Conservation (phyloP, 2,888 invertebrate species). For the Netelia inedita region DNA sequence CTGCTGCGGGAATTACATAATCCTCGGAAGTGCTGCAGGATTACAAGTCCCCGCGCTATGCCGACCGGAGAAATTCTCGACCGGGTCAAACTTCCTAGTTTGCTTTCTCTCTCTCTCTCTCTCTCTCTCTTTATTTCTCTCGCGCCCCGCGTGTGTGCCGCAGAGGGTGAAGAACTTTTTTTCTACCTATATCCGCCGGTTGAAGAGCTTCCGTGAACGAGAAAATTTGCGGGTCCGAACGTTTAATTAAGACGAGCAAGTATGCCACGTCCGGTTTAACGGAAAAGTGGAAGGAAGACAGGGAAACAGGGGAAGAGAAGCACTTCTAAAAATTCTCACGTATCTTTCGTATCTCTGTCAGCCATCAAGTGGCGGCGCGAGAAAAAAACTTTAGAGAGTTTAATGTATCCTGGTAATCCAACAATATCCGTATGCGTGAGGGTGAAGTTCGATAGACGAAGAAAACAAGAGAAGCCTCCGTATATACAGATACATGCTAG, state of each 20-base stretch:
- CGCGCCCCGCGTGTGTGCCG: not conserved
- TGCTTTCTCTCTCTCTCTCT: not conserved
- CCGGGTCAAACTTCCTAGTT: slow-evolving; percentile 50
- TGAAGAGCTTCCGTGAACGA: slow-evolving; percentile 24
- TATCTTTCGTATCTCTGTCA: slow-evolving; percentile 56
- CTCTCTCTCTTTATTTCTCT: not conserved
- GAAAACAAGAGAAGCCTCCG: slow-evolving; percentile 23
- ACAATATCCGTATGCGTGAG: slow-evolving; percentile 47
- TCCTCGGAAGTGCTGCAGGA: slow-evolving; percentile 50
- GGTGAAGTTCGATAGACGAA: slow-evolving; percentile 55
- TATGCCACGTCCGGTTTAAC: slow-evolving; percentile 49
- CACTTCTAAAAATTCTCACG: slow-evolving; percentile 59
- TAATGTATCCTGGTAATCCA: slow-evolving; percentile 33
- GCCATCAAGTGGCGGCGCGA: slow-evolving; percentile 9
- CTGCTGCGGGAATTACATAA: slow-evolving; percentile 55
- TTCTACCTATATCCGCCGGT: slow-evolving; percentile 10
- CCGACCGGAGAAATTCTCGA: slow-evolving; percentile 25
- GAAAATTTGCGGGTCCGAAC: slow-evolving; percentile 42
- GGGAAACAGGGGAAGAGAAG: not conserved
- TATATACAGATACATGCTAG: not conserved
- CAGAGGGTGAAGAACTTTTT: slow-evolving; percentile 35
- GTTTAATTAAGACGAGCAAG: slow-evolving; percentile 55
- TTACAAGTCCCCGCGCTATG: slow-evolving; percentile 33
- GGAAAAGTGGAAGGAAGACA: slow-evolving; percentile 24
- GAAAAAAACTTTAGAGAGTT: slow-evolving; percentile 7